phyloP scores from a whole-genome alignment of 2,888 invertebrate genomes.

The Aspidiotus rigidus region DNA sequence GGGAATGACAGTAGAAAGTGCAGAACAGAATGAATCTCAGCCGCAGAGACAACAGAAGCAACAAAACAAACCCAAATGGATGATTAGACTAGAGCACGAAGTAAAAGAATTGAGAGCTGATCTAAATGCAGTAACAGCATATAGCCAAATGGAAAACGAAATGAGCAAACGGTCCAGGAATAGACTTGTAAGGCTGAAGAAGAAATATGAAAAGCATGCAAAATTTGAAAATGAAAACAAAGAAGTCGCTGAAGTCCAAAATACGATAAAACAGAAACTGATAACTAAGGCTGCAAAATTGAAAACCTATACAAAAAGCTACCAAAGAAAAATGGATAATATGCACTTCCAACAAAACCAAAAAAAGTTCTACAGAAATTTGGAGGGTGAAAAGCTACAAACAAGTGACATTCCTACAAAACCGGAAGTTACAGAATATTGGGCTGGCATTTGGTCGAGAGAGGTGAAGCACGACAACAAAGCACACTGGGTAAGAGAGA shows the following conservation, averaged over 20 bases:
- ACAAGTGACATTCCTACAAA: background rate
- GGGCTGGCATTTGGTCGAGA: background rate
- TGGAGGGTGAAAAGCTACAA: background rate
- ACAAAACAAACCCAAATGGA: background rate
- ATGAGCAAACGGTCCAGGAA: background rate
- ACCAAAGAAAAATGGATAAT: background rate
- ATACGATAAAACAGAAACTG: background rate
- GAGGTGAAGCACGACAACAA: background rate
- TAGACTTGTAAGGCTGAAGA: background rate
- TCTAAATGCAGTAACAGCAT: background rate
- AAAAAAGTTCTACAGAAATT: background rate
- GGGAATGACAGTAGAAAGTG: background rate
- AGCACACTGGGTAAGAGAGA: background rate
- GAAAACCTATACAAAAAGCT: background rate
- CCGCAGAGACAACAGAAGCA: background rate
- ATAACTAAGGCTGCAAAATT: background rate
- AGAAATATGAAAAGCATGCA: background rate
- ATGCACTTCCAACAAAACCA: background rate
- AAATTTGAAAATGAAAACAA: background rate
- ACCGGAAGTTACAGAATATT: background rate
- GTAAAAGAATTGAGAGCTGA: slow-evolving; percentile 2
- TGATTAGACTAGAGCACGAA: background rate
- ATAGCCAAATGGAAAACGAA: background rate
- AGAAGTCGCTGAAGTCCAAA: background rate
- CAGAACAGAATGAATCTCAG: background rate